These are phyloP conservation scores for Dolichoris vasculosae DNA, from an alignment of 1,140 invertebrate genomes.

Conservation along the genomic window DNA sequence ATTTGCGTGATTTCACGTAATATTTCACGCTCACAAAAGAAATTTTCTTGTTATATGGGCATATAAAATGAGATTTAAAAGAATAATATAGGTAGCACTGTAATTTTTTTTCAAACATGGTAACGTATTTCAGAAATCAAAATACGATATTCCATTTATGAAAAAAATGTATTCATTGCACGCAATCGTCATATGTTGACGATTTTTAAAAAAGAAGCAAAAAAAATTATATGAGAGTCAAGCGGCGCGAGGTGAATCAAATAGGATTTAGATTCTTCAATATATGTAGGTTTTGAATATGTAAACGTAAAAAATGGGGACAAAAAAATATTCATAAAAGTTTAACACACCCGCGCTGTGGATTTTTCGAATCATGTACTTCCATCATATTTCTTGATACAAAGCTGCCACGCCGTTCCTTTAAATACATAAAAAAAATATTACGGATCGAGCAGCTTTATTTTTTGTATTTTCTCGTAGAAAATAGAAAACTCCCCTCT, in stretches of 20 bases:
- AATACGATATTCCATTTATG: not conserved
- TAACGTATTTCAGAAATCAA: not conserved
- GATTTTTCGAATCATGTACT: slow-evolving; percentile 43
- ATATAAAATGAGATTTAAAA: not conserved
- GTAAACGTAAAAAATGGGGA: not conserved
- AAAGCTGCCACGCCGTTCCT: not conserved
- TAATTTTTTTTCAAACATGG: slow-evolving; percentile 4
- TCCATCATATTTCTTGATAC: slow-evolving; percentile 37
- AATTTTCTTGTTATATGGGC: not conserved
- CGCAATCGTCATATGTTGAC: slow-evolving; percentile 1
- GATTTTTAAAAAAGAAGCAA: slow-evolving; percentile 7
- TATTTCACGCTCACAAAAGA: not conserved
- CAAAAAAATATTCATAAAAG: not conserved
- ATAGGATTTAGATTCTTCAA: slow-evolving; percentile 16
- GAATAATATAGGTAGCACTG: not conserved
- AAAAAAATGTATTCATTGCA: not conserved
- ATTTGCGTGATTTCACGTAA: no score
- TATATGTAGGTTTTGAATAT: slow-evolving; percentile 32
- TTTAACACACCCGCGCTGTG: slow-evolving; percentile 11
- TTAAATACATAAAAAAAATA: not conserved
- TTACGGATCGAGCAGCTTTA: slow-evolving; percentile 33
- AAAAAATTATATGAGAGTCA: not conserved
- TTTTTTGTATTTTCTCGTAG: slow-evolving; percentile 48
- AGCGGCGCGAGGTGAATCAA: slow-evolving; percentile 24
- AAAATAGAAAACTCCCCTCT: slow-evolving; percentile 16